Percentiles rank a stretch among this genome's conserved stretches.
phyloP scores from a whole-genome alignment of 1,140 invertebrate species.

The Atta texana region DNA sequence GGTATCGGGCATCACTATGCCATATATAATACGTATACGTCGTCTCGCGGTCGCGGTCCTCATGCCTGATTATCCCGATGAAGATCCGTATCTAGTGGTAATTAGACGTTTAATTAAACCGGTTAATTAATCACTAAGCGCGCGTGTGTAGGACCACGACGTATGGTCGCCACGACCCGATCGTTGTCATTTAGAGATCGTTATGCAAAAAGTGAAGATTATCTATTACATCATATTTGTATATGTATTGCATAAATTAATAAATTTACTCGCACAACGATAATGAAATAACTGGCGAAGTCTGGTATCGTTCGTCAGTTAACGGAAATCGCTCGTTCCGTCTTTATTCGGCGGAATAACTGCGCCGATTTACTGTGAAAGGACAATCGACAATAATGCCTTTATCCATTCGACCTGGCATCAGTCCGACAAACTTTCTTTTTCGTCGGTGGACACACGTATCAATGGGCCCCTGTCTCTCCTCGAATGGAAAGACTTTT shows the following conservation, averaged over 20 bases:
- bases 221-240: neutral
- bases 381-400: slow-evolving; percentile 80
- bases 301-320: neutral
- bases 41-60: slow-evolving; percentile 39
- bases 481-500: slow-evolving; percentile 29
- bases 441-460: slow-evolving; percentile 44
- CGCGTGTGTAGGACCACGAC: neutral
- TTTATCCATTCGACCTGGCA: slow-evolving; percentile 69
- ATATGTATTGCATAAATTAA: neutral
- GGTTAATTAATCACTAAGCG: slow-evolving; percentile 73
- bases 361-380: slow-evolving; percentile 59
- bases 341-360: slow-evolving; percentile 40
- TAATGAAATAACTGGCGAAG: neutral
- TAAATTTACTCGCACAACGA: neutral
- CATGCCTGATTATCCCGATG: slow-evolving; percentile 68
- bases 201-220: neutral
- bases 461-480: slow-evolving; percentile 67
- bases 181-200: slow-evolving; percentile 19
- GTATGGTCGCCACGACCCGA: neutral
- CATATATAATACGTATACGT: slow-evolving; percentile 45
- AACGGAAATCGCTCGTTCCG: slow-evolving; percentile 38
- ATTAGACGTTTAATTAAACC: slow-evolving; percentile 76
- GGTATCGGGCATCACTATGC: slow-evolving; percentile 41
- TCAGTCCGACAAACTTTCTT: slow-evolving; percentile 30
- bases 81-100: slow-evolving; percentile 74